Base-by-base conservation (phyloP, 1,140 invertebrate species). In the Bombus sylvicola region DNA sequence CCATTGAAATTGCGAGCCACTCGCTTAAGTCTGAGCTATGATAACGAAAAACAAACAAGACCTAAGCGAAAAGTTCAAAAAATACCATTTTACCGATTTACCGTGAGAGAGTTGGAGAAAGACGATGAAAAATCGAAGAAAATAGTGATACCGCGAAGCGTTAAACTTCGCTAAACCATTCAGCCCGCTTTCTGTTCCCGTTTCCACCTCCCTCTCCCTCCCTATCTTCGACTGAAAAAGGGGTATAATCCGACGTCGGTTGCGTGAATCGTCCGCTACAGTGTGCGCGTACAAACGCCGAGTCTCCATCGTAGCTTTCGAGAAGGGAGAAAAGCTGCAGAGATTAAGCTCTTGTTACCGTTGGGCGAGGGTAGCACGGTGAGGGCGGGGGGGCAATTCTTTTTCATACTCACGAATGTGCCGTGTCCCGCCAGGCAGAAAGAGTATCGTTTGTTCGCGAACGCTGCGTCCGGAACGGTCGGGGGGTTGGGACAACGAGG, bases 331-430 rank as follows among this genome's bases (percentile, higher is more conserved):
- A 83, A 83, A 89, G 69, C 88, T 66, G 80, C 71, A 77, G 79
- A 89, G 87, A 90, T 89, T 90, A 89, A 87, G 88, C 85, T 81
- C 77, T 87, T 89, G 85, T 90, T 81, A 78, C 57, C 79, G 69
- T 53, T 34, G 43, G 12, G 9, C 31, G 43, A 2, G 41, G n/a
- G 31, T 3, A 31, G 31, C 13, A 3, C 9, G 2, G 12, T 1
- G 39, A 18, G 10, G 28, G 6, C 13, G 41, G 15, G 10, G 18
- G 57, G n/a, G 53, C 83, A 76, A 88, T 89, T 89, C 71, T 87
- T 87, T 87, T 81, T 83, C 69, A 76, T 82, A 57, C 76, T 57
- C 79, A 37, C 68, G 80, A 78, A 83, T 78, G 74, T 76, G 81
- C 64, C 80, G 77, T 68, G 71, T 87, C 59, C 68, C 74, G 68